Evolutionary conservation across 23 tunicate genomes (phyloP), one percentile per base, ranked within the genome.

Genomic region (Ascidia mentula): DNA sequence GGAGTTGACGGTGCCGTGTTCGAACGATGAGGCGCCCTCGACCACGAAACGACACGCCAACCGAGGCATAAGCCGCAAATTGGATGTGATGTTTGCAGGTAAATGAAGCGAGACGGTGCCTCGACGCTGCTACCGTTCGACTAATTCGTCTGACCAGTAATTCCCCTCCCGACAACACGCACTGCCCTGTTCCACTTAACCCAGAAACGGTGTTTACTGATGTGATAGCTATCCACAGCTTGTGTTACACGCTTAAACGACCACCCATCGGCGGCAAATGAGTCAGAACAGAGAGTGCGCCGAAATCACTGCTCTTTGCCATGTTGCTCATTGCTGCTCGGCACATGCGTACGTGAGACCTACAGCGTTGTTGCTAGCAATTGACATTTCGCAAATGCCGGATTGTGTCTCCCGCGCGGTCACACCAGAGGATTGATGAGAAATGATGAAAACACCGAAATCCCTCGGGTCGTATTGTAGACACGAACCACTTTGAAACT

Each of bases 1-100:
- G 32, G 97, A 92, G 69, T 20, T 92, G 75, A 92, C 97, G 0
- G 75, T 92, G 18, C 89, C 97, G 4, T 92, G 97, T 72, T 46
- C 84, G 24, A 91, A 82, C 8, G 91, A 87, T 6, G 88, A 79
- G 18, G 24, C 61, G 12, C 46, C 36, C 42, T 37, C 60, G 20
- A 45, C 40, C 37, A 53, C 70, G 46, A 46, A 38, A 18, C 34
- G 77, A 22, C 33, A 70, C 18, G 37, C 87, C 22, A 79, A 45
- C 69, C 60, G 81, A 32, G 75, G 90, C 40, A 36, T 35, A 15
- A 45, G 72, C 26, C 79, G 86, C 46, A 91, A 76, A 42, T 79
- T 91, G 72, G 85, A 82, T 3, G 73, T 91, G 20, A 34, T 77
- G 6, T 85, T 91, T 53, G 97, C 87, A 76, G 97, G 97, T 85